Conservation (phyloP, 2,797 vertebrate genomes). For the Clarias platycephalus region DNA sequence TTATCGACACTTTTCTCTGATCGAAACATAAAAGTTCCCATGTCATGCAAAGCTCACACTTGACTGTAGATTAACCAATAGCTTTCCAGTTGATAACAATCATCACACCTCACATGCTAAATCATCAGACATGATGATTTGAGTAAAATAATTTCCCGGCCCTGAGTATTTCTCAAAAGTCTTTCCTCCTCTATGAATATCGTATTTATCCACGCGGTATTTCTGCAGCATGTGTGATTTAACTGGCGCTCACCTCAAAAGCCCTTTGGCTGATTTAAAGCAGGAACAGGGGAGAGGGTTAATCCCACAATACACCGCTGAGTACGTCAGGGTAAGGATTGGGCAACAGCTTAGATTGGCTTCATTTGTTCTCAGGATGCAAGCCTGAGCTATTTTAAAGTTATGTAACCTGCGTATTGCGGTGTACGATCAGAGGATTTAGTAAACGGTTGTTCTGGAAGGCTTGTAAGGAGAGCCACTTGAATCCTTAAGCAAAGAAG, state of each 20-base stretch:
- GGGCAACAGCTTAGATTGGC: background rate
- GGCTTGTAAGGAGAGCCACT: background rate
- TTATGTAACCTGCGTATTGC: background rate
- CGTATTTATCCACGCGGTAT: no score
- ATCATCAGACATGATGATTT: background rate
- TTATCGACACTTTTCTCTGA: background rate
- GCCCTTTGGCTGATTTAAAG: background rate
- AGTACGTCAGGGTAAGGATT: constrained; percentile 27
- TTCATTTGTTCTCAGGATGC: background rate
- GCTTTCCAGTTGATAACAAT: background rate
- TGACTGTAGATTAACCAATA: background rate
- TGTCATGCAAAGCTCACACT: background rate
- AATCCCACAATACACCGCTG: constrained; percentile 17
- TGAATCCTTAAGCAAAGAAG: background rate
- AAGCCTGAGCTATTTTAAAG: background rate
- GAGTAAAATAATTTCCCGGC: background rate
- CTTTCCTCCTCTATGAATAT: no score
- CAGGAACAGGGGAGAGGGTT: background rate
- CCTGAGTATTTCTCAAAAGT: background rate
- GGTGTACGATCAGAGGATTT: background rate
- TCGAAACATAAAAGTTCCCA: background rate
- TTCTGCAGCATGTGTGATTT: background rate
- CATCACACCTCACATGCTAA: background rate
- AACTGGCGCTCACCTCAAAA: background rate
- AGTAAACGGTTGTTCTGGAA: background rate